These are phyloP conservation scores for Phasianus colchicus DNA, from an alignment of 2,113 vertebrate species.

Conservation along the genomic window DNA sequence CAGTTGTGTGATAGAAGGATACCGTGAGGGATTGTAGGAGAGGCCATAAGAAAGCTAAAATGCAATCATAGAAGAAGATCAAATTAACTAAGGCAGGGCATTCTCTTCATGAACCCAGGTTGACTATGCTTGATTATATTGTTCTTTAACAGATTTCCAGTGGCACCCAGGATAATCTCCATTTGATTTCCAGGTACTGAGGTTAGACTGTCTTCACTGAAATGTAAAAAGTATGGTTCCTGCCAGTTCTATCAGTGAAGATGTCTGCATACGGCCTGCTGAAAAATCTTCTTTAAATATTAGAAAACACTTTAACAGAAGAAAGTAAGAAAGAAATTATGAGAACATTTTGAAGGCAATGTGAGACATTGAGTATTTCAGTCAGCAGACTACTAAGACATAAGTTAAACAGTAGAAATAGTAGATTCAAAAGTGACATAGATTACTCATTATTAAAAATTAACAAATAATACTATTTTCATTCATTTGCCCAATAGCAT, in stretches of 20 bases:
- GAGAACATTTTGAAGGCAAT: not conserved
- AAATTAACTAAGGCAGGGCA: not conserved
- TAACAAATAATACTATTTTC: accelerated
- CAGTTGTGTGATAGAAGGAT: not conserved
- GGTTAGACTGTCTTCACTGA: not conserved
- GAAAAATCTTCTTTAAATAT: not conserved
- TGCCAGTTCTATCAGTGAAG: not conserved
- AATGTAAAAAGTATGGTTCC: not conserved
- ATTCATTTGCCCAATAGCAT: not conserved
- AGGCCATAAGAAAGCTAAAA: not conserved
- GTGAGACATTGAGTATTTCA: not conserved
- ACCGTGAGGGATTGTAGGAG: not conserved
- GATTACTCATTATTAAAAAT: not conserved
- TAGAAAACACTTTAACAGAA: not conserved
- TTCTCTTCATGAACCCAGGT: not conserved
- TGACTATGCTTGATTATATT: not conserved
- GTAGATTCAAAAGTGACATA: not conserved
- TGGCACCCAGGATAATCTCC: not conserved
- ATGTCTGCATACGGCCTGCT: not conserved
- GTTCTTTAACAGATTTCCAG: not conserved
- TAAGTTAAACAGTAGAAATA: not conserved
- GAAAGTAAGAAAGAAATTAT: not conserved
- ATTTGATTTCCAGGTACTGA: not conserved
- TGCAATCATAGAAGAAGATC: not conserved
- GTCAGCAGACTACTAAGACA: not conserved